Evolutionary conservation across 2,888 invertebrate species (phyloP).

Genomic region (Habroteleia sp.): DNA sequence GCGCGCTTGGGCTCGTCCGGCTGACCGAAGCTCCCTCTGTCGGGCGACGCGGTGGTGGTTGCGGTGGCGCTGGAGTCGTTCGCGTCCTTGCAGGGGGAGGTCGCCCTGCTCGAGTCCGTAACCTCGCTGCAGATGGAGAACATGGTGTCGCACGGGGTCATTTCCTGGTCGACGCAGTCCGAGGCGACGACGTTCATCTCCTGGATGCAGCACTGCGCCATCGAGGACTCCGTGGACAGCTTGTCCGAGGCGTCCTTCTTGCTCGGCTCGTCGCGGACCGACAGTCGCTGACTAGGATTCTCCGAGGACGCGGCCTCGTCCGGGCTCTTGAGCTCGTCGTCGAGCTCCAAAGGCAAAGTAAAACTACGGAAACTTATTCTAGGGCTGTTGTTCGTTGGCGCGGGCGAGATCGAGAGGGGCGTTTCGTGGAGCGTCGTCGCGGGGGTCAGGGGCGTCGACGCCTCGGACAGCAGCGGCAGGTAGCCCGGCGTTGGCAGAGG

Average conservation of each 20-base stretch:
- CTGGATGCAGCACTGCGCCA: constrained; percentile 51
- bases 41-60: constrained; percentile 46
- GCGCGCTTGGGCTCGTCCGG: constrained; percentile 13
- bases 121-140: constrained; percentile 66
- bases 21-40: constrained; percentile 60
- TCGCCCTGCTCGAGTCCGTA: constrained; percentile 55
- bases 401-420: constrained; percentile 74
- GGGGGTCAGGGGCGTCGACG: constrained; percentile 78
- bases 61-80: too few relatives aligned
- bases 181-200: constrained; percentile 60
- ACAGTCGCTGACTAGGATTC: constrained; percentile 77
- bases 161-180: constrained; percentile 72
- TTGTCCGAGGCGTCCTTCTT: constrained; percentile 65
- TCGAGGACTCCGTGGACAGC: constrained; percentile 58
- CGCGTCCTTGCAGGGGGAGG: constrained; percentile 65
- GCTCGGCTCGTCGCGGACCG: constrained; percentile 67
- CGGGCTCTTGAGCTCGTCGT: constrained; percentile 69
- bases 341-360: constrained; percentile 76
- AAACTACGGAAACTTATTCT: constrained; percentile 80
- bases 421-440: constrained; percentile 75
- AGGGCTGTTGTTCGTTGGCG: constrained; percentile 74
- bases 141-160: constrained; percentile 74
- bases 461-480: constrained; percentile 77
- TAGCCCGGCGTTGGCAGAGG: constrained; percentile 79
- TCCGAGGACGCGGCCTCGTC: constrained; percentile 71